Evolutionary conservation across 2,888 invertebrate genomes (phyloP).

Genomic region (Xestia c-nigrum): DNA sequence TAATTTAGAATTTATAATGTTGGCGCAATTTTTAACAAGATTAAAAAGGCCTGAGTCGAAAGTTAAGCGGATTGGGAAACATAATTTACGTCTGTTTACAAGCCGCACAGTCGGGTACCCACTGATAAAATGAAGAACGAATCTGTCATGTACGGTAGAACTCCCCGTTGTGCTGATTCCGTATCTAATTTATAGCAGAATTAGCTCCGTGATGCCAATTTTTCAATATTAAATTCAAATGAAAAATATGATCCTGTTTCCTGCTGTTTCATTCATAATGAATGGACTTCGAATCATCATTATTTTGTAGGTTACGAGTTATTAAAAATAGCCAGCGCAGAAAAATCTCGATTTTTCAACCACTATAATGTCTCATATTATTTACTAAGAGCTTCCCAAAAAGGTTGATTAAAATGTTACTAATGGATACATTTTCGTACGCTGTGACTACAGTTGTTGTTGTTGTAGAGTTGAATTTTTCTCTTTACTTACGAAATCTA

Average conservation of each 20-base stretch:
- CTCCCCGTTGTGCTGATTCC: slow-evolving; percentile 51
- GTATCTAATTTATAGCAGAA: slow-evolving; percentile 55
- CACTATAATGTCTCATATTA: slow-evolving; percentile 7
- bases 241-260: slow-evolving; percentile 5
- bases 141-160: slow-evolving; percentile 54
- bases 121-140: slow-evolving; percentile 68
- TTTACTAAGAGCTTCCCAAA: slow-evolving; percentile 7
- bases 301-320: not conserved
- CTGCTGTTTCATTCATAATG: slow-evolving; percentile 8
- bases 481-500: slow-evolving; percentile 68
- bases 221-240: slow-evolving; percentile 41
- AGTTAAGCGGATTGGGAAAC: slow-evolving; percentile 78
- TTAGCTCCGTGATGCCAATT: slow-evolving; percentile 45
- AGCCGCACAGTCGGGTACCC: slow-evolving; percentile 61
- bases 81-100: slow-evolving; percentile 77
- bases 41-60: slow-evolving; percentile 75
- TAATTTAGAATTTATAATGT: slow-evolving; percentile 70
- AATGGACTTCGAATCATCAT: not conserved
- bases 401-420: slow-evolving; percentile 23
- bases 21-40: slow-evolving; percentile 76
- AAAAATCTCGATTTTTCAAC: not conserved
- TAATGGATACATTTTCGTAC: slow-evolving; percentile 52
- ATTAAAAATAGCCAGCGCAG: not conserved
- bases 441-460: too few relatives aligned
- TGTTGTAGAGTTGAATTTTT: slow-evolving; percentile 57